Conservation (phyloP, 2,797 vertebrate genomes). For the Acomys russatus region DNA sequence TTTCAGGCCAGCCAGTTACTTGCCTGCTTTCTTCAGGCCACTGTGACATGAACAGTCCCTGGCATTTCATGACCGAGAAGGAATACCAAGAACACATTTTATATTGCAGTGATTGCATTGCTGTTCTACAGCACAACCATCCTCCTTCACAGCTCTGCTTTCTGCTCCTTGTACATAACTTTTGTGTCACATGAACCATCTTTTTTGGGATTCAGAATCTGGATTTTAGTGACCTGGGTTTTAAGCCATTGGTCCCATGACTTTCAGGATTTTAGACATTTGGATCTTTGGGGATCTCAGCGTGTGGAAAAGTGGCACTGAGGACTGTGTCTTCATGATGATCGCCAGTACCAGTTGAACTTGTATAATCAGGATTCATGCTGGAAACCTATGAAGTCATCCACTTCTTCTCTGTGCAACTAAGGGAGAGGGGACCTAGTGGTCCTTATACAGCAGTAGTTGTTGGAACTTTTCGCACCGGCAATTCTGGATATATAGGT, state of each 20-base stretch:
- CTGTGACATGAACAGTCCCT: not conserved
- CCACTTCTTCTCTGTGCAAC: not conserved
- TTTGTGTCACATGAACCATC: not conserved
- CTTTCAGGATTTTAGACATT: not conserved
- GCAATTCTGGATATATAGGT: not conserved
- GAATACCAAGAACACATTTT: not conserved
- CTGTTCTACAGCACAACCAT: not conserved
- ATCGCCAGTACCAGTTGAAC: not conserved
- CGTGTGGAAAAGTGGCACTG: not conserved
- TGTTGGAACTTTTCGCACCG: not conserved
- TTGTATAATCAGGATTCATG: not conserved
- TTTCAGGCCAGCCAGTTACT: not conserved
- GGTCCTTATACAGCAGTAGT: not conserved
- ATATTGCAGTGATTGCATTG: not conserved
- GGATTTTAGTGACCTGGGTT: not conserved
- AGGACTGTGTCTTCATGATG: not conserved
- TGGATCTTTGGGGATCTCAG: not conserved
- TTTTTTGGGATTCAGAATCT: not conserved
- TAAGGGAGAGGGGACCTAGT: not conserved
- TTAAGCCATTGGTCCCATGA: not conserved
- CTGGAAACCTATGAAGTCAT: not conserved
- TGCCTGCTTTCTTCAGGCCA: not conserved
- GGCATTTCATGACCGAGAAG: not conserved
- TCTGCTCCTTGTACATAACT: not conserved
- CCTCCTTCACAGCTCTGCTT: not conserved